These are phyloP conservation scores for Phenacoccus solenopsis DNA, from an alignment of 1,140 invertebrate genomes.

Conservation along the genomic window DNA sequence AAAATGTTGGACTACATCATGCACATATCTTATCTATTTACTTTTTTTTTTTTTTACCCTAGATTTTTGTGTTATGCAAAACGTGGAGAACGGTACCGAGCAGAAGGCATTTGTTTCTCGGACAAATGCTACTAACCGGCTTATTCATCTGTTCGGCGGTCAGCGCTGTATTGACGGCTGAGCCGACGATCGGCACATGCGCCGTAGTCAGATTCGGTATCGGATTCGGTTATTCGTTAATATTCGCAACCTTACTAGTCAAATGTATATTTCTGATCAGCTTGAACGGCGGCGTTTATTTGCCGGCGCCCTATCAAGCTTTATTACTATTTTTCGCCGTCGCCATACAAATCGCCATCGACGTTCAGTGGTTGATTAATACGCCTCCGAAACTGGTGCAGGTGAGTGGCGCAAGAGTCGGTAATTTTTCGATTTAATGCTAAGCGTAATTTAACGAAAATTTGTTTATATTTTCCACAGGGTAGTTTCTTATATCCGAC, in stretches of 20 bases:
- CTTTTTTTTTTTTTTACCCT: not conserved
- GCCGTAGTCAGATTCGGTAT: conserved; percentile 70
- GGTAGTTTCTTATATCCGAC: not conserved
- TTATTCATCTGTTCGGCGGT: conserved; percentile 70
- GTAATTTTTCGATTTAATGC: too few species aligned
- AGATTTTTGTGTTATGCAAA: conserved; percentile 30
- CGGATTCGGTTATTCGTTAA: conserved; percentile 64
- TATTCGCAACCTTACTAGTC: conserved; percentile 81
- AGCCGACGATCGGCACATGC: conserved; percentile 67
- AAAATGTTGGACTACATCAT: not conserved
- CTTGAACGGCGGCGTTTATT: conserved; percentile 77
- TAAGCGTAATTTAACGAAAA: too few species aligned
- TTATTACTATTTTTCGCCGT: conserved; percentile 79
- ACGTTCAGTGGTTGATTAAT: conserved; percentile 69
- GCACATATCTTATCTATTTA: too few species aligned
- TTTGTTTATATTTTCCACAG: conserved; percentile 3
- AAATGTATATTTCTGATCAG: conserved; percentile 88
- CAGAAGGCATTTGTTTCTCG: conserved; percentile 75
- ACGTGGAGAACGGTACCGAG: conserved; percentile 65
- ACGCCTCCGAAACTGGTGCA: conserved; percentile 49
- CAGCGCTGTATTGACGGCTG: conserved; percentile 61
- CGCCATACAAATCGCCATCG: conserved; percentile 77
- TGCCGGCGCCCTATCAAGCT: conserved; percentile 80
- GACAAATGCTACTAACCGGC: conserved; percentile 77
- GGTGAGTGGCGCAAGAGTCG: conserved; percentile 23